These are phyloP conservation scores for Epizoanthus ramosus DNA, from an alignment of 92 coral and sea anemone species.

Conservation along the genomic window DNA sequence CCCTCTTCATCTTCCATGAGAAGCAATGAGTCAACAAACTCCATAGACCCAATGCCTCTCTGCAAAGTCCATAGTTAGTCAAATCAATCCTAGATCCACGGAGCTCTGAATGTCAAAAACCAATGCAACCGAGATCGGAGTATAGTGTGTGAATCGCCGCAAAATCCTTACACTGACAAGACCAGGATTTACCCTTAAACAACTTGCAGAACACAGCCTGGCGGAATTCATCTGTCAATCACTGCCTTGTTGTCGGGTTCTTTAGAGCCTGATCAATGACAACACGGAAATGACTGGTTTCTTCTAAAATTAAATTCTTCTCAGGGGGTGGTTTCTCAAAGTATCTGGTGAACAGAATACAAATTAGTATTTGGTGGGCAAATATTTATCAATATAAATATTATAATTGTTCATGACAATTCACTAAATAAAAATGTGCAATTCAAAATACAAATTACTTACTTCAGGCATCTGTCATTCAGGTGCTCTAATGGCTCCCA, in stretches of 20 bases:
- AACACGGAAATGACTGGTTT: constrained; percentile 20
- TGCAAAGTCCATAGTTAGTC: constrained; percentile 27
- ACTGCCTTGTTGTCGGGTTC: constrained; percentile 17
- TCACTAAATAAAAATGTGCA: background rate
- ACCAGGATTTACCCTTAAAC: constrained; percentile 1
- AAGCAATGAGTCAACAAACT: constrained; percentile 13
- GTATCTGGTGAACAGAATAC: constrained; percentile 7
- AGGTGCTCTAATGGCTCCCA: constrained; percentile 53
- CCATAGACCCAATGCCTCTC: constrained; percentile 38
- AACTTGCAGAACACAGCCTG: constrained; percentile 24
- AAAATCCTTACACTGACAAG: too few relatives aligned
- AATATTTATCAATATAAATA: background rate
- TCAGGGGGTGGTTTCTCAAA: constrained; percentile 29
- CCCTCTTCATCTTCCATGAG: constrained; percentile 26
- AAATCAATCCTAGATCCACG: too few relatives aligned
- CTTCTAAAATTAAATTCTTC: background rate
- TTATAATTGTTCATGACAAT: too few relatives aligned
- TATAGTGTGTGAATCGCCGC: too few relatives aligned
- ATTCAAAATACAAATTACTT: background rate
- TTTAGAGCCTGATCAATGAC: constrained; percentile 20
- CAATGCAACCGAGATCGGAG: too few relatives aligned
- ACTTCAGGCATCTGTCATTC: constrained; percentile 38
- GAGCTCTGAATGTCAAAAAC: too few relatives aligned
- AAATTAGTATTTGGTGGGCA: background rate
- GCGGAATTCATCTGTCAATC: constrained; percentile 14